A percentile compares a stretch with the other conserved stretches of the same genome.
Conservation (phyloP, 2,113 vertebrate species). For the Ia io region DNA sequence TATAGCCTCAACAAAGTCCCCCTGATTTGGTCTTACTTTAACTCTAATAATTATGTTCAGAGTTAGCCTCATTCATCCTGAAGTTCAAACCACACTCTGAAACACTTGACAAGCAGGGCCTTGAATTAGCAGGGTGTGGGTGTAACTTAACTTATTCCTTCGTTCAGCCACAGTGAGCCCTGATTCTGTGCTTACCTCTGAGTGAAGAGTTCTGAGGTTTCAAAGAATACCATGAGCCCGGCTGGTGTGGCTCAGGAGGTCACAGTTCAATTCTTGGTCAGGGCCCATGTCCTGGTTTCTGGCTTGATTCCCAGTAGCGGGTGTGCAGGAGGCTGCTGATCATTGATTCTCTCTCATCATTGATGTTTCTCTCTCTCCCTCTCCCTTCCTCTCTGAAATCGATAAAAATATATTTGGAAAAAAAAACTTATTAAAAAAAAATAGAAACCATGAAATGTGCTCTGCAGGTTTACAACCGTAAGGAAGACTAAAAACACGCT, state of each 20-base stretch:
- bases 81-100: not conserved
- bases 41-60: not conserved
- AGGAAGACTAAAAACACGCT: not conserved
- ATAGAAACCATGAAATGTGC: not conserved
- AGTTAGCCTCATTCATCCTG: not conserved
- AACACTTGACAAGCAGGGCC: not conserved
- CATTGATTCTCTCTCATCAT: no score
- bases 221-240: not conserved
- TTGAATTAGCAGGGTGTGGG: no score
- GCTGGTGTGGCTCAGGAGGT: no score
- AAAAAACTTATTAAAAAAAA: no score
- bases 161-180: not conserved
- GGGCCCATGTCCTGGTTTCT: no score
- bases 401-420: no score
- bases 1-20: not conserved
- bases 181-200: not conserved
- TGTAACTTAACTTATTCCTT: not conserved
- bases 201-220: not conserved
- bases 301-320: no score
- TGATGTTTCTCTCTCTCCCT: no score
- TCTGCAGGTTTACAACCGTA: not conserved
- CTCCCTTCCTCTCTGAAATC: no score
- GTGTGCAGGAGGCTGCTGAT: no score
- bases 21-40: not conserved
- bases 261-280: no score